These are phyloP conservation scores for Heliconius hortense DNA, from an alignment of 2,888 invertebrate species.

Conservation along the genomic window DNA sequence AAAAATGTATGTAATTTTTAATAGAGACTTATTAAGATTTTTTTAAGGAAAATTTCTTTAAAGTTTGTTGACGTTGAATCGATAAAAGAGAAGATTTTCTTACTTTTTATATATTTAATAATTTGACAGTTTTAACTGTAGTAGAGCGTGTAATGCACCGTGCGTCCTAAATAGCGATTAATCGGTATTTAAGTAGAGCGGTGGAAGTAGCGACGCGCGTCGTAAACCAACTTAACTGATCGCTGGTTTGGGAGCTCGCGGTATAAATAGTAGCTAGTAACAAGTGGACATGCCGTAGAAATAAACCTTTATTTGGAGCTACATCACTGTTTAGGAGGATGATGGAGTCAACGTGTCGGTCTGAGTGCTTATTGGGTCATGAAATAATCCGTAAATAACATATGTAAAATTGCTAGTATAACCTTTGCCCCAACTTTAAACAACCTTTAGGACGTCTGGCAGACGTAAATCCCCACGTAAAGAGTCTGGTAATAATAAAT, in stretches of 20 bases:
- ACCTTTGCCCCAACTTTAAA: no score
- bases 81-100: background rate
- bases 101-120: background rate
- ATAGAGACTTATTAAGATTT: no score
- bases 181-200: conserved; percentile 57
- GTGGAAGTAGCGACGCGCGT: conserved; percentile 41
- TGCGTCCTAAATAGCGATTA: conserved; percentile 58
- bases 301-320: background rate
- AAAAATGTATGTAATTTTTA: no score
- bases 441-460: no score
- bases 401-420: no score
- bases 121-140: background rate
- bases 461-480: no score
- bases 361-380: no score
- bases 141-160: conserved; percentile 49
- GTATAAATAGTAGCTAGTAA: conserved; percentile 16
- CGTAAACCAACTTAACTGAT: conserved; percentile 69
- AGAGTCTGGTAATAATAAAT: no score
- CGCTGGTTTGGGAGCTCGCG: conserved; percentile 52
- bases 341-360: no score
- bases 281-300: conserved; percentile 17
- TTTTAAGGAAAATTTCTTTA: no score
- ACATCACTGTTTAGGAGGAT: no score
- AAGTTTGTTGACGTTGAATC: background rate
- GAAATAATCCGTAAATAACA: no score